These are phyloP conservation scores for Andrena trimmerana DNA, from an alignment of 2,888 invertebrate species.

Conservation along the genomic window DNA sequence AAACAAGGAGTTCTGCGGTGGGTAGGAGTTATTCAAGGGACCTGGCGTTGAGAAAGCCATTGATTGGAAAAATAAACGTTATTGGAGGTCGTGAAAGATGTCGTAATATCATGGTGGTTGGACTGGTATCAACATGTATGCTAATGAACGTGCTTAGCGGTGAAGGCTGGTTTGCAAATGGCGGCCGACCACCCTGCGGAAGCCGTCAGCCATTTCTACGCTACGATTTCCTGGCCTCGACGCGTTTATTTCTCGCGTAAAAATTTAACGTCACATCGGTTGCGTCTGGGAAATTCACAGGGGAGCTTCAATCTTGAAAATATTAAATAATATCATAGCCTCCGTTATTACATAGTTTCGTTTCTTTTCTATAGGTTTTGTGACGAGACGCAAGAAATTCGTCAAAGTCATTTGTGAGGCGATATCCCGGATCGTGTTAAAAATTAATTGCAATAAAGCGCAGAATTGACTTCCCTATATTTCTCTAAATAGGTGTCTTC, in stretches of 20 bases:
- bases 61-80: constrained; percentile 46
- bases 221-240: constrained; percentile 29
- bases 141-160: constrained; percentile 63
- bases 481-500: no score
- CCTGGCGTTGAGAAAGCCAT: constrained; percentile 16
- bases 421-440: not conserved
- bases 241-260: not conserved
- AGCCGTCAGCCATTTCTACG: constrained; percentile 76
- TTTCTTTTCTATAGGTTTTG: not conserved
- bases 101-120: constrained; percentile 35
- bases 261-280: not conserved
- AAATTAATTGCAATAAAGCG: not conserved
- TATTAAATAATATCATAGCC: not conserved
- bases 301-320: not conserved
- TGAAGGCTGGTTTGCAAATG: constrained; percentile 74
- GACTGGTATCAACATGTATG: constrained; percentile 68
- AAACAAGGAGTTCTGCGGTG: not conserved
- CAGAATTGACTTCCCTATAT: no score
- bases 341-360: not conserved
- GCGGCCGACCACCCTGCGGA: constrained; percentile 65
- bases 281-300: not conserved
- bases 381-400: no score
- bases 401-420: no score
- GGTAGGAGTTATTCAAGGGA: not conserved
- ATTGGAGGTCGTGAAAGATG: constrained; percentile 1